Evolutionary conservation across 2,113 vertebrate genomes (phyloP), one percentile per base, ranked within the genome.

Genomic region (Leucosticte australis): DNA sequence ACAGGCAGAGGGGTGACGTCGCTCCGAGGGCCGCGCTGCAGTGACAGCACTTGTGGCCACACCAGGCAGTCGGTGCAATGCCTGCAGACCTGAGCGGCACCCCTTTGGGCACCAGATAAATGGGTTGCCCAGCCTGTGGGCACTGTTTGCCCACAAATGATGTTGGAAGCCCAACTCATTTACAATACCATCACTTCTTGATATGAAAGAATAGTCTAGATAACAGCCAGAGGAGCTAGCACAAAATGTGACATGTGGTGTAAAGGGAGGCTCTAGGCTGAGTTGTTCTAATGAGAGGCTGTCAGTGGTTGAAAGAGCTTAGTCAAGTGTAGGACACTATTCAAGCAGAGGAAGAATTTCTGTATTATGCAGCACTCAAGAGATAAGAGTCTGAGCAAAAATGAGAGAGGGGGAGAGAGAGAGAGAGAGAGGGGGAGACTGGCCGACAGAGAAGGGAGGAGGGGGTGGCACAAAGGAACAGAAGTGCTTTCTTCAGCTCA

Each of bases 271-370:
- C 69, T 92, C 77, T 17, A 73, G 65, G 62, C 71, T 73, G 88
- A 90, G 86, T 28, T 83, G 67, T 69, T 88, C 91, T 90, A 80
- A 93, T 77, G 71, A 97, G 90, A 89, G 83, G 50, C 55, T 94
- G 93, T 74, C 59, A 80, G 63, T 11, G 0, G 59, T 63, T 75
- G 63, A 86, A 90, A 94, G 76, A 83, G 85, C 56, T 94, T 71
- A 91, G 85, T 80, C 59, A 70, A 93, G 94, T 83, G 68, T 71
- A 68, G 88, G 81, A 42, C 59, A 83, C 83, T 46, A 77, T 53
- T 93, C 35, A 93, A 55, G 59, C 50, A 86, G 63, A 77, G 59
- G 82, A 83, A 77, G 60, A 83, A 77, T 94, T 93, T 85, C 75
- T 77, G 46, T 35, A n/a, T 55, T 59, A 50, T 82, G 65, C 55